Evolutionary conservation across 92 coral and sea anemone species (phyloP).

Genomic region (Epizoanthus rinbou): DNA sequence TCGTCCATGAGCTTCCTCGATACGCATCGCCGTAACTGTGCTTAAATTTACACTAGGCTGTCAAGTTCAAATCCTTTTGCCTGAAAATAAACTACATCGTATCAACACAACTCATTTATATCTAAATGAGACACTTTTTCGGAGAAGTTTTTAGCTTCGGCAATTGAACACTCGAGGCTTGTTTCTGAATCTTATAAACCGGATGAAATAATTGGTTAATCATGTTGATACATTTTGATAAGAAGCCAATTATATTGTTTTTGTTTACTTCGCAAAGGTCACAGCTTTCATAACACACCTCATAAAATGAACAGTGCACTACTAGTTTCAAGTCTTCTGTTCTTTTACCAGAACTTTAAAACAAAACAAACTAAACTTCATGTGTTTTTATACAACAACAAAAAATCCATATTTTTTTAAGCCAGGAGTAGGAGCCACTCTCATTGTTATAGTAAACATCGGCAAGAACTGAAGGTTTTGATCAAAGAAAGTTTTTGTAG

Average conservation of each 20-base stretch:
- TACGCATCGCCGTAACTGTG: background rate
- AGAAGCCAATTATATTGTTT: slow-evolving; percentile 25
- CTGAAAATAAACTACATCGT: slow-evolving; percentile 3
- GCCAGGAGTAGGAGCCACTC: background rate
- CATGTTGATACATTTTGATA: slow-evolving; percentile 37
- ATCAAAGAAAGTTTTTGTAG: slow-evolving; percentile 53
- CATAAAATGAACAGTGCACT: no score
- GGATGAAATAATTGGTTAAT: slow-evolving; percentile 9
- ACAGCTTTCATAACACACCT: background rate
- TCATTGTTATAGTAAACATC: slow-evolving; percentile 38
- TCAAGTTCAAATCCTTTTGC: slow-evolving; percentile 1
- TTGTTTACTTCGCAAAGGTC: slow-evolving; percentile 12
- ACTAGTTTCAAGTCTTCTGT: no score
- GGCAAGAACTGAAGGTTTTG: slow-evolving; percentile 45
- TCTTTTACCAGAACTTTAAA: no score
- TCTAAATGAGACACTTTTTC: no score
- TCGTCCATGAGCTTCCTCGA: background rate
- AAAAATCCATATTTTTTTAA: background rate
- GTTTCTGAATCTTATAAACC: background rate
- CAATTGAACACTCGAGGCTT: background rate
- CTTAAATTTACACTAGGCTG: slow-evolving; percentile 24
- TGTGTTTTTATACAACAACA: slow-evolving; percentile 11
- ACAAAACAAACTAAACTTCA: no score
- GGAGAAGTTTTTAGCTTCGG: no score
- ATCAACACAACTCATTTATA: background rate